phyloP scores from a whole-genome alignment of 2,888 invertebrate genomes.

The Fragum fragum region DNA sequence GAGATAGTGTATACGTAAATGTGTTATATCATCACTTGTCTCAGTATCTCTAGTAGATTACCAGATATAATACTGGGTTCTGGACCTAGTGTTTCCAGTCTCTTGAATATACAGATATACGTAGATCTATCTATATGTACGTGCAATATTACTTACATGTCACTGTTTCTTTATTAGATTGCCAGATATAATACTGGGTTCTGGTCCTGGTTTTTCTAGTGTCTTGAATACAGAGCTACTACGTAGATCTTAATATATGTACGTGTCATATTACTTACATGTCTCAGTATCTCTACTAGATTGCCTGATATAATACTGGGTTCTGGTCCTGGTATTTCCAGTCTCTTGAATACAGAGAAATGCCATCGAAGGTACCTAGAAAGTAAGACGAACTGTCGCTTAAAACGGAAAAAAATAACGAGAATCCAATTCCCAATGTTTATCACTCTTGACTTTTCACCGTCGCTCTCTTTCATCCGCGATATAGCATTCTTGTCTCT shows the following conservation, averaged over 20 bases:
- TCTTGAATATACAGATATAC: constrained; percentile 72
- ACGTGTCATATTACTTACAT: constrained; percentile 68
- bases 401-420: too few species aligned
- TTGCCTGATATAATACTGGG: constrained; percentile 77
- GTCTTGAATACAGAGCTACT: constrained; percentile 73
- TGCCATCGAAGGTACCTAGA: constrained; percentile 75
- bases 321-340: constrained; percentile 78
- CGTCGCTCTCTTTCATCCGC: too few species aligned
- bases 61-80: constrained; percentile 74
- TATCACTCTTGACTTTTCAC: too few species aligned
- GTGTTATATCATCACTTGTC: too few species aligned
- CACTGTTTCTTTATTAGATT: constrained; percentile 75
- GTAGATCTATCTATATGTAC: too few species aligned
- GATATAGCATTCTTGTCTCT: too few species aligned
- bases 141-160: constrained; percentile 69
- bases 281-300: constrained; percentile 72
- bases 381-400: not conserved
- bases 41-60: constrained; percentile 75
- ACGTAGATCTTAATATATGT: too few species aligned
- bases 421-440: too few species aligned
- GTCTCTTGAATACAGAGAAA: constrained; percentile 75
- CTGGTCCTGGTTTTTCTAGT: constrained; percentile 77
- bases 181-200: constrained; percentile 73
- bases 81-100: constrained; percentile 77
- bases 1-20: too few species aligned